A percentile compares a stretch with the other conserved stretches of the same genome.
These are phyloP conservation scores for Etheostoma spectabile DNA, from an alignment of 2,113 vertebrate species.

Conservation along the genomic window DNA sequence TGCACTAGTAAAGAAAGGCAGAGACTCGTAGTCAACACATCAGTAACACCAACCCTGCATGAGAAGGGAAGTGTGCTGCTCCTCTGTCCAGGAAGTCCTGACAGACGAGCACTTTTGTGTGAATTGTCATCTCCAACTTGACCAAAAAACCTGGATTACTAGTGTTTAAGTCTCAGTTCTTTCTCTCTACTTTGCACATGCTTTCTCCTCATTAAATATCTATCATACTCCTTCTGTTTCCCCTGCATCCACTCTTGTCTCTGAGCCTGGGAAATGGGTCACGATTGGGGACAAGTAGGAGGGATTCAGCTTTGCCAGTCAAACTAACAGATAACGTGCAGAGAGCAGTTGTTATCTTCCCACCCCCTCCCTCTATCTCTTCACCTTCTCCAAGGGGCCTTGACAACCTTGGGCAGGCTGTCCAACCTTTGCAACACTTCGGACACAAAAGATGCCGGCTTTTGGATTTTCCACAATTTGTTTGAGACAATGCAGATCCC, in stretches of 20 bases:
- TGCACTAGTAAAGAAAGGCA: not conserved
- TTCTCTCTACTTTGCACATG: constrained; percentile 7
- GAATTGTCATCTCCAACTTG: constrained; percentile 1
- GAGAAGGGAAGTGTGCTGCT: constrained; percentile 24
- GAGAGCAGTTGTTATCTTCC: constrained; percentile 13
- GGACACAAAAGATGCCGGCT: not conserved
- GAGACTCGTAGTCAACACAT: not conserved
- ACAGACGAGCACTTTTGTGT: not conserved
- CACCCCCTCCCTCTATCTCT: not conserved
- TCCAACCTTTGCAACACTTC: not conserved
- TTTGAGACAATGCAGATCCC: too few species aligned
- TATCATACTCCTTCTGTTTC: constrained; percentile 57
- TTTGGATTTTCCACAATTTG: not conserved
- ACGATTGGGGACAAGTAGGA: constrained; percentile 24
- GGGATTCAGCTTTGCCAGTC: constrained; percentile 39
- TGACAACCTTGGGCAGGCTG: not conserved
- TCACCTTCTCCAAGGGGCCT: not conserved
- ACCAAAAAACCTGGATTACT: constrained; percentile 21
- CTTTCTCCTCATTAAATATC: constrained; percentile 67
- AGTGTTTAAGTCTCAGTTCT: not conserved
- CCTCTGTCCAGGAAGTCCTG: constrained; percentile 16
- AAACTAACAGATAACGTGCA: constrained; percentile 17
- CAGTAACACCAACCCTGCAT: constrained; percentile 4
- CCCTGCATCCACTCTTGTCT: not conserved
- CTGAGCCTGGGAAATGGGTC: constrained; percentile 64